phyloP scores from a whole-genome alignment of 2,113 vertebrate genomes.

The Ascaphus truei region DNA sequence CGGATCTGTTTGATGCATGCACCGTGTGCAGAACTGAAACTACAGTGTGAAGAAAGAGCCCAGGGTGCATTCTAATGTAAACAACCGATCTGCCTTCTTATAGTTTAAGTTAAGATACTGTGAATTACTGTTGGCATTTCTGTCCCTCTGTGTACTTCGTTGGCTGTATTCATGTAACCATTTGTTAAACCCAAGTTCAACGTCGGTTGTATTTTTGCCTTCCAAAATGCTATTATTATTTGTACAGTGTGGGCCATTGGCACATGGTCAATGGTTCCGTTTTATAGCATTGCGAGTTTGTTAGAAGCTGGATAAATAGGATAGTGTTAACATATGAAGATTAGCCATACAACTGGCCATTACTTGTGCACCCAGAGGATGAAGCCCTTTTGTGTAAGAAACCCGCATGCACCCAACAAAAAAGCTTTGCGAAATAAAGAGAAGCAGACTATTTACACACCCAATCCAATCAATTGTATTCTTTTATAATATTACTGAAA shows the following conservation, averaged over 20 bases:
- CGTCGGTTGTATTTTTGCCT: no score
- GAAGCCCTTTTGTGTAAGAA: not conserved
- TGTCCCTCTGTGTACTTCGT: no score
- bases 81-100: not conserved
- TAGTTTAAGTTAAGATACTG: no score
- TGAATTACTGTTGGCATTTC: no score
- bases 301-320: not conserved
- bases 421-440: not conserved
- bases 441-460: slow-evolving; percentile 1
- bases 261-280: no score
- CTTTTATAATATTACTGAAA: not conserved
- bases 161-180: no score
- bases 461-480: slow-evolving; percentile 14
- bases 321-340: not conserved
- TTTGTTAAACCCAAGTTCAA: no score
- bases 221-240: no score
- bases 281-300: not conserved
- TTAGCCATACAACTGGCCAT: not conserved
- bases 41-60: not conserved
- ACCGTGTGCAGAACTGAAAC: not conserved
- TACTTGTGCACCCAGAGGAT: not conserved
- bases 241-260: no score
- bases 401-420: not conserved
- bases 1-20: not conserved
- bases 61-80: not conserved